A percentile compares a stretch with the other conserved stretches of the same genome.
Evolutionary conservation across 92 coral and sea anemone species (phyloP).

Genomic region (Diadumene lineata): DNA sequence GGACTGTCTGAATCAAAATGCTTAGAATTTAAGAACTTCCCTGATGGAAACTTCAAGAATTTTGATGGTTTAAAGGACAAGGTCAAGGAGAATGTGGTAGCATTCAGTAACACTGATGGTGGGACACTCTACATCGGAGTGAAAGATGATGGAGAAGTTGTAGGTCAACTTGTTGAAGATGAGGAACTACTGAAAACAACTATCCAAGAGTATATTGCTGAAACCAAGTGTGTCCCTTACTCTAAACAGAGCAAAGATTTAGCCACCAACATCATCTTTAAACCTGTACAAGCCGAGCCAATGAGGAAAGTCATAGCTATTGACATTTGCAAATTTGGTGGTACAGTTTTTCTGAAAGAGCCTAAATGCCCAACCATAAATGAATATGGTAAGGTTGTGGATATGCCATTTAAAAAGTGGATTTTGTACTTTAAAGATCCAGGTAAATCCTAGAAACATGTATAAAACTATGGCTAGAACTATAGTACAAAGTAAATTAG

Average conservation of each 20-base stretch:
- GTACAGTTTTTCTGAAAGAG: neutral
- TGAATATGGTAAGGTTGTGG: neutral
- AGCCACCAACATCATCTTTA: too few species aligned
- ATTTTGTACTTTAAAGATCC: neutral
- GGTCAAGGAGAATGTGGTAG: conserved; percentile 9
- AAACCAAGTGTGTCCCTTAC: neutral
- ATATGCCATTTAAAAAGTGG: neutral
- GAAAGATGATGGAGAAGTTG: neutral
- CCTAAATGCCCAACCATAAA: neutral
- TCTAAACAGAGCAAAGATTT: neutral
- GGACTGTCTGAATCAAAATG: neutral
- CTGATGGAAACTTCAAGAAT: neutral
- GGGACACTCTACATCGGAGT: conserved; percentile 21
- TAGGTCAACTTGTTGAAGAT: neutral
- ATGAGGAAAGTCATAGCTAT: neutral
- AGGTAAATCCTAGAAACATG: neutral
- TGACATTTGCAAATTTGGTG: neutral
- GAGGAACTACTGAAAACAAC: neutral
- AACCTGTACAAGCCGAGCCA: too few species aligned
- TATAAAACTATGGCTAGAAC: neutral
- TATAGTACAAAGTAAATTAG: neutral
- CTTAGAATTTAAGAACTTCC: neutral
- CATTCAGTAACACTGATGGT: conserved; percentile 20
- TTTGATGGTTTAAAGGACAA: neutral
- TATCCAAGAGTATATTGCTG: neutral